Base-by-base conservation (phyloP, 2,888 invertebrate species). In the Monopis laevigella region DNA sequence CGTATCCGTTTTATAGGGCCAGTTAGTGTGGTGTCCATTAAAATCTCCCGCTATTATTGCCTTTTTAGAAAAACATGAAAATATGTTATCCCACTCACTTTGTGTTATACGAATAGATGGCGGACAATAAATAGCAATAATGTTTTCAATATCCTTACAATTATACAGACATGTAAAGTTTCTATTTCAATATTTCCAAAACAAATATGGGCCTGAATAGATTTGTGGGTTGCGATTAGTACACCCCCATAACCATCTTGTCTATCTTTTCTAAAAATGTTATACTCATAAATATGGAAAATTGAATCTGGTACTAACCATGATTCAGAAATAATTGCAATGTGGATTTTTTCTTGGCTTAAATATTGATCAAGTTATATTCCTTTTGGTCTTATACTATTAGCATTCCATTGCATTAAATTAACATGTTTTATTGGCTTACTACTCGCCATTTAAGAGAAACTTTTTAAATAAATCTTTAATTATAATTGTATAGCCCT, bases 91-190 rank as follows among this genome's bases (percentile, higher is more conserved):
- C 46, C 46, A 50, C 24, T 50, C 48, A 5, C 8, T 2, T 21
- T 24, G 28, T 2, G 7, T 3, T 5, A 42, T 43, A 6, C 28
- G 40, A 3, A 42, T 38, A 1, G 42, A 28, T 5, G 48, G 42
- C 6, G 48, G 45, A 13, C 48, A 51, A 12, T 49, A 51, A 10
- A 51, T 12, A 26, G 40, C 26, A 2, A 49, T 32, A 10, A 51
- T 19, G 28, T 51, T 41, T 7, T 47, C 18, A n/a, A 50, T 17
- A 2, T 10, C 10, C 1, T 13, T 17, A 24, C 42, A 45, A 34
- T 46, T 47, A 7, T 24, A 34, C 7, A 47, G 11, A 48, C 14
- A 30, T 26, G 11, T 3, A 49, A 5, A 2, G 43, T 6, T 40
- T 48, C 42, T 27, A 50, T 48, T 30, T 27, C 34, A 18, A 16